Evolutionary conservation across 1,140 invertebrate genomes (phyloP).

Genomic region (Drosophila teissieri): DNA sequence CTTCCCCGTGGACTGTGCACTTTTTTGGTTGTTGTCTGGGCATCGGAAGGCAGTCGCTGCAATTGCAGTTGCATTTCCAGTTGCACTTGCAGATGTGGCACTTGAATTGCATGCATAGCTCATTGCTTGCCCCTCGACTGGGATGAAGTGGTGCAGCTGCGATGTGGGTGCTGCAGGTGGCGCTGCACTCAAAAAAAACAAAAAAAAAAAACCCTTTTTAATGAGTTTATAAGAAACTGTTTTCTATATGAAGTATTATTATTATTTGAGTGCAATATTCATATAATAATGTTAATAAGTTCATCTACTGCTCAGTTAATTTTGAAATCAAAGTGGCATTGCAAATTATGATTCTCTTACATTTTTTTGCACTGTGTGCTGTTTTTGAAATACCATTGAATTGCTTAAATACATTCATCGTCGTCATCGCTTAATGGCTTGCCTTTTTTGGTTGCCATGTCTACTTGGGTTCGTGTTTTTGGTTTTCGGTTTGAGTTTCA

Average conservation of each 20-base stretch:
- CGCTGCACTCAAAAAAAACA: conserved; percentile 4
- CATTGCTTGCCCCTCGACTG: conserved; percentile 75
- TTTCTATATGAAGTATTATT: too few species aligned
- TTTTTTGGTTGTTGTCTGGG: conserved; percentile 57
- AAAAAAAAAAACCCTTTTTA: neutral
- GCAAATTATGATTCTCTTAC: neutral
- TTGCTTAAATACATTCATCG: conserved; percentile 78
- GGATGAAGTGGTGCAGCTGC: conserved; percentile 49
- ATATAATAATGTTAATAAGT: too few species aligned
- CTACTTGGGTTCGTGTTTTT: conserved; percentile 11
- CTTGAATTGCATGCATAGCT: conserved; percentile 81
- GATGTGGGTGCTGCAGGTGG: neutral
- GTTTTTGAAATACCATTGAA: conserved; percentile 75
- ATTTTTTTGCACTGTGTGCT: conserved; percentile 7
- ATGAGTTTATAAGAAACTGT: too few species aligned
- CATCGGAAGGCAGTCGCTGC: conserved; percentile 29
- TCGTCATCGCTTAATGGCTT: conserved; percentile 58
- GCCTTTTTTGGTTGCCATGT: conserved; percentile 68
- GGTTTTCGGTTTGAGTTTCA: too few species aligned
- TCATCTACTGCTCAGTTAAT: too few species aligned
- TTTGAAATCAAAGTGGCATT: too few species aligned
- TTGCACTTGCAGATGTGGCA: conserved; percentile 56
- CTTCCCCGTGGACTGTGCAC: conserved; percentile 25
- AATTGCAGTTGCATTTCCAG: conserved; percentile 35
- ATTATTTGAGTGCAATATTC: too few species aligned